phyloP scores from a whole-genome alignment of 2,797 vertebrate species.

The Clarias laeviceps region DNA sequence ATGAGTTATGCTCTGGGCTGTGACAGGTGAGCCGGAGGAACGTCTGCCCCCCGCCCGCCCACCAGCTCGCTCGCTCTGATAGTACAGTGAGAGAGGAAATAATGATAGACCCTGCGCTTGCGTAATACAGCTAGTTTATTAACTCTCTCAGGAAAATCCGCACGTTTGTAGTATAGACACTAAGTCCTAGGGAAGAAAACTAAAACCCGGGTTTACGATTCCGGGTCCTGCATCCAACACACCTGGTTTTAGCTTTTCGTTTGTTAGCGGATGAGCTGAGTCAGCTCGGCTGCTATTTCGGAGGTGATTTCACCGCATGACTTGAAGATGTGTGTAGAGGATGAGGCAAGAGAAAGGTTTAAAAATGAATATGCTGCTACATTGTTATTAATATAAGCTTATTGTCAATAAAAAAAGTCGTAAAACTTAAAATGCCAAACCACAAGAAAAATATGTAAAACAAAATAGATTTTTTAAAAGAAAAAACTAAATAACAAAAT shows the following conservation, averaged over 20 bases:
- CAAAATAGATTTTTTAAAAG: not conserved
- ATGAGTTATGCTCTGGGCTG: slow-evolving; percentile 35
- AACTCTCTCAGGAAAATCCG: not conserved
- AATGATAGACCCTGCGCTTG: not conserved
- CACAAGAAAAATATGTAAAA: not conserved
- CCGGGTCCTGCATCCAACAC: not conserved
- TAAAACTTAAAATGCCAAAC: not conserved
- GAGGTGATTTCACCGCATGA: not conserved
- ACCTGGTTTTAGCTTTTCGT: not conserved
- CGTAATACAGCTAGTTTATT: not conserved
- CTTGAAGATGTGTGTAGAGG: not conserved
- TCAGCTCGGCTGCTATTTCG: not conserved
- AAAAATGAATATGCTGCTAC: not conserved
- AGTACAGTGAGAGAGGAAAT: not conserved
- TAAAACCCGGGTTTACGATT: not conserved
- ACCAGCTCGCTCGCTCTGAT: not conserved
- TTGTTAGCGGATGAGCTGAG: not conserved
- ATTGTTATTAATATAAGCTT: not conserved
- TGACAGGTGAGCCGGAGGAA: slow-evolving; percentile 39
- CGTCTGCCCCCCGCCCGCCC: not conserved
- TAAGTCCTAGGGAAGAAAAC: too few species aligned
- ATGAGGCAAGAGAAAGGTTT: not conserved
- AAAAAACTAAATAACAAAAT: not conserved
- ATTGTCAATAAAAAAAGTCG: not conserved
- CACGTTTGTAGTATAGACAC: not conserved